Evolutionary conservation across 2,113 vertebrate species (phyloP).

Genomic region (Mus musculus): DNA sequence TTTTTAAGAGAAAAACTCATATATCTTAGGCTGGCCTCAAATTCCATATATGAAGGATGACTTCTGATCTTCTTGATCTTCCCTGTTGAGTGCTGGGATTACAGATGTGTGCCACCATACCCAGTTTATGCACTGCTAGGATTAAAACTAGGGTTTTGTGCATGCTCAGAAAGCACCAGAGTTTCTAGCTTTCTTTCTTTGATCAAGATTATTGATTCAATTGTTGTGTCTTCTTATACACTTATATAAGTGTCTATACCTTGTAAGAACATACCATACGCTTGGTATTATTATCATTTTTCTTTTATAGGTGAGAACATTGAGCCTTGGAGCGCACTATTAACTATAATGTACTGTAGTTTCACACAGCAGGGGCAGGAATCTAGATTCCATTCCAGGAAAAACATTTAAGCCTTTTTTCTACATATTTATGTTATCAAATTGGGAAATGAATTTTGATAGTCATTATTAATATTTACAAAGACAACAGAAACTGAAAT

Average conservation of each 20-base stretch:
- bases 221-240: neutral
- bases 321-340: neutral
- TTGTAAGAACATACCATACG: neutral
- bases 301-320: slow-evolving; percentile 18
- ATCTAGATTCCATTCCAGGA: neutral
- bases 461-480: slow-evolving; percentile 39
- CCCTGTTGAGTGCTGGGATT: neutral
- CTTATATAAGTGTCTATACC: neutral
- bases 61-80: neutral
- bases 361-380: neutral
- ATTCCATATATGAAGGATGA: neutral
- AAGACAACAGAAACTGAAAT: neutral
- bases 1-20: neutral
- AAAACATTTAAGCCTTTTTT: neutral
- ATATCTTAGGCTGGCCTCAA: neutral
- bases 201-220: slow-evolving; percentile 5
- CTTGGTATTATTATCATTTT: neutral
- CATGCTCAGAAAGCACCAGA: neutral
- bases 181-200: neutral
- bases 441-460: neutral
- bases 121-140: neutral
- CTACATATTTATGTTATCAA: neutral
- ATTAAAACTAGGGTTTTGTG: neutral
- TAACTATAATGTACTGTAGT: neutral
- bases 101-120: neutral